Percentiles rank a stretch among this genome's conserved stretches.
Conservation (phyloP, 2,113 vertebrate species). For the Saguinus midas region DNA sequence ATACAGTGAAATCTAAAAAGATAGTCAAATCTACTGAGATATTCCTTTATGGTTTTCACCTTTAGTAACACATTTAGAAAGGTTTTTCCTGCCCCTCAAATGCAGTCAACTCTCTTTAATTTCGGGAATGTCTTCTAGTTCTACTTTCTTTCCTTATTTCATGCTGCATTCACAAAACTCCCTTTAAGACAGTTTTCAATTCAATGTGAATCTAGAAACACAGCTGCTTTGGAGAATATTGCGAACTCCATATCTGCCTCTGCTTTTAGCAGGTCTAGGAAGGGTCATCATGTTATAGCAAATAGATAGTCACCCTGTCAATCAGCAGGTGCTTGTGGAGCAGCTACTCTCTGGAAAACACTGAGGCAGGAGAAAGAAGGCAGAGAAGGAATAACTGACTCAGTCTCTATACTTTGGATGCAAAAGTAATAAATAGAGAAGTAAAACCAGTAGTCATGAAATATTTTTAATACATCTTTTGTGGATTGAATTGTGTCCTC, state of each 20-base stretch:
- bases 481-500: neutral
- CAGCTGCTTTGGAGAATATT: neutral
- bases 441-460: neutral
- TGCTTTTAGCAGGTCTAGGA: neutral
- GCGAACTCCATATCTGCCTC: neutral
- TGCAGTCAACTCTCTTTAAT: neutral
- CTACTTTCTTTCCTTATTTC: neutral
- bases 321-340: neutral
- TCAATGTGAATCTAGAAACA: neutral
- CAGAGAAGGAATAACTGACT: neutral
- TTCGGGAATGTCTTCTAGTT: neutral
- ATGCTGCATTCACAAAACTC: neutral
- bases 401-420: neutral
- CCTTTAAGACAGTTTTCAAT: neutral
- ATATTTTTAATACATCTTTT: neutral
- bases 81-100: neutral
- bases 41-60: slow-evolving; percentile 36
- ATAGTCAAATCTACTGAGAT: neutral
- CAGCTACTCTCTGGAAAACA: neutral
- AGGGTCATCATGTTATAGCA: neutral
- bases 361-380: neutral
- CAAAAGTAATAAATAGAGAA: neutral
- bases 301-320: neutral
- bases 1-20: slow-evolving; percentile 35
- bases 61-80: slow-evolving; percentile 41